phyloP scores from a whole-genome alignment of 2,888 invertebrate genomes.

The Caenorhabditis afra region DNA sequence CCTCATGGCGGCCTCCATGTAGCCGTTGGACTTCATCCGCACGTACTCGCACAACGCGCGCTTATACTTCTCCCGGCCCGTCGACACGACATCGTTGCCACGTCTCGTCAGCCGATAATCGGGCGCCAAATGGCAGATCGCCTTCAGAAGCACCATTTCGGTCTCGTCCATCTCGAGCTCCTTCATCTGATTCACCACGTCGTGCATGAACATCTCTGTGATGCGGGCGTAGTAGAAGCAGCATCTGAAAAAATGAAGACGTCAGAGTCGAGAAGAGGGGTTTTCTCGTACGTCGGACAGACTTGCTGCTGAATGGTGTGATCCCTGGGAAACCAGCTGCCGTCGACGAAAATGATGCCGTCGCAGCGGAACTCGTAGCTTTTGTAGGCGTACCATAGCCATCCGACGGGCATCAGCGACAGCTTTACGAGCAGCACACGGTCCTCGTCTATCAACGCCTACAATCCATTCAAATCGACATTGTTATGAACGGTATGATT shows the following conservation, averaged over 20 bases:
- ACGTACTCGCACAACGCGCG: constrained; percentile 46
- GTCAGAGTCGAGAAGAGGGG: neutral
- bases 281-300: constrained; percentile 19
- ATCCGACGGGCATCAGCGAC: constrained; percentile 59
- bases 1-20: constrained; percentile 23
- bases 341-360: constrained; percentile 60
- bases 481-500: neutral
- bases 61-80: constrained; percentile 38
- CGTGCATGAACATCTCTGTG: constrained; percentile 55
- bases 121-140: constrained; percentile 28
- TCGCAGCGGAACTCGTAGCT: constrained; percentile 34
- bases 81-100: constrained; percentile 14
- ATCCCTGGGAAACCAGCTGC: constrained; percentile 53
- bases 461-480: neutral
- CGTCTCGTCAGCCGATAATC: constrained; percentile 28
- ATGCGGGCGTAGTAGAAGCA: constrained; percentile 48
- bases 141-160: constrained; percentile 52
- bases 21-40: constrained; percentile 13
- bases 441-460: constrained; percentile 23
- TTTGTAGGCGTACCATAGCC: constrained; percentile 61
- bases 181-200: constrained; percentile 49
- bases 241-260: constrained; percentile 35
- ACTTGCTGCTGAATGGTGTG: constrained; percentile 41
- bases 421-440: constrained; percentile 22
- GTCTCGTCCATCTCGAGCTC: constrained; percentile 52